These are phyloP conservation scores for Xenopus borealis DNA, from an alignment of 2,113 vertebrate genomes.

Conservation along the genomic window DNA sequence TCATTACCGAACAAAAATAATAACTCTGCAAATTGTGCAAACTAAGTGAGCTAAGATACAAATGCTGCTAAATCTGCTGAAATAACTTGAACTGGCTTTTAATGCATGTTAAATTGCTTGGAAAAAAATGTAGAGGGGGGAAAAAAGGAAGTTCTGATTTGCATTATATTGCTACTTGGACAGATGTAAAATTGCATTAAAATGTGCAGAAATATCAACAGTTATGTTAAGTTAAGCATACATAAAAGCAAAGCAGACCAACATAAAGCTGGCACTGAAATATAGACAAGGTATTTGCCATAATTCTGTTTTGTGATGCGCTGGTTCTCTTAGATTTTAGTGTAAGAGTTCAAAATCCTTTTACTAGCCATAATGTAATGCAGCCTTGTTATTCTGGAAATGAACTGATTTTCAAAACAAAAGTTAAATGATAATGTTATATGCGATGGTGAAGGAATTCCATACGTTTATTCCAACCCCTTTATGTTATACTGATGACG, in stretches of 20 bases:
- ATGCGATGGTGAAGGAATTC: too few relatives aligned
- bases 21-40: constrained; percentile 21
- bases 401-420: too few relatives aligned
- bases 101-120: background rate
- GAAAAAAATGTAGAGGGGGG: background rate
- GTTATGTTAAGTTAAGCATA: background rate
- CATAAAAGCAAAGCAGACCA: background rate
- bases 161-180: background rate
- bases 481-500: too few relatives aligned
- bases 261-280: too few relatives aligned
- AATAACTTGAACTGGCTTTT: background rate
- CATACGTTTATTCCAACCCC: too few relatives aligned
- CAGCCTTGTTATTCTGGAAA: too few relatives aligned
- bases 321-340: too few relatives aligned
- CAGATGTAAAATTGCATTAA: background rate
- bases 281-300: too few relatives aligned
- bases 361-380: too few relatives aligned
- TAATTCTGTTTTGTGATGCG: too few relatives aligned
- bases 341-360: too few relatives aligned
- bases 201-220: background rate
- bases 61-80: constrained; percentile 16
- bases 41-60: constrained; percentile 9
- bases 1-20: constrained; percentile 30
- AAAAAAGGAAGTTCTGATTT: background rate
- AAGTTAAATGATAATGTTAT: too few relatives aligned